These are phyloP conservation scores for Drosophila subpulchrella DNA, from an alignment of 1,140 invertebrate species.

Conservation along the genomic window DNA sequence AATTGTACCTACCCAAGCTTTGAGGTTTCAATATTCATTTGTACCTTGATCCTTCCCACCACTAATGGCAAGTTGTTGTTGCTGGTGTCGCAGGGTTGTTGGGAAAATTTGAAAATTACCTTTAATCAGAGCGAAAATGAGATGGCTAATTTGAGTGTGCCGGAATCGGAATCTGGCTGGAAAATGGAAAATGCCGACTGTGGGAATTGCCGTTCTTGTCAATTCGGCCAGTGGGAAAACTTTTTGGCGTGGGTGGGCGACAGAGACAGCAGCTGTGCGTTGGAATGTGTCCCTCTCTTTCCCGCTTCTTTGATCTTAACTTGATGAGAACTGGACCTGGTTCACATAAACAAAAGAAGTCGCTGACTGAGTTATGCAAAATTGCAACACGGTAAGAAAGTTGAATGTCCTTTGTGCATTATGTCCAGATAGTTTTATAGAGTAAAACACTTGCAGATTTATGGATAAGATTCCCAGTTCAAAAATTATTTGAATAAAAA, in stretches of 20 bases:
- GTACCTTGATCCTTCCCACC: slow-evolving; percentile 6
- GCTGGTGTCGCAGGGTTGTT: slow-evolving; percentile 62
- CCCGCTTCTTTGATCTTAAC: slow-evolving; percentile 11
- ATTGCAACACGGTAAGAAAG: slow-evolving; percentile 20
- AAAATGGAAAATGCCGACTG: slow-evolving; percentile 54
- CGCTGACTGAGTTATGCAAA: slow-evolving; percentile 41
- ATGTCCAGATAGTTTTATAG: no score
- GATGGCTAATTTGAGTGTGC: slow-evolving; percentile 66
- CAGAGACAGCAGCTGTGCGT: slow-evolving; percentile 52
- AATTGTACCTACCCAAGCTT: not conserved
- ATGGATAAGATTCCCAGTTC: no score
- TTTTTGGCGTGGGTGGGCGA: slow-evolving; percentile 62
- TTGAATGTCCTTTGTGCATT: not conserved
- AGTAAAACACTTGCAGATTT: no score
- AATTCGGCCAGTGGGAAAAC: slow-evolving; percentile 38
- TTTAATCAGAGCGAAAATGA: slow-evolving; percentile 83
- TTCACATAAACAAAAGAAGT: slow-evolving; percentile 62
- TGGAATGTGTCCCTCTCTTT: slow-evolving; percentile 52
- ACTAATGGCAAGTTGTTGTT: slow-evolving; percentile 21
- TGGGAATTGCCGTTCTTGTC: slow-evolving; percentile 40
- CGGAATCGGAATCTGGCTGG: slow-evolving; percentile 49
- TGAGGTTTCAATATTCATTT: no score
- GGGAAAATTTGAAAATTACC: slow-evolving; percentile 80
- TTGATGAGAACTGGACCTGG: slow-evolving; percentile 68
- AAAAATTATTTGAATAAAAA: no score